Evolutionary conservation across 37 sponge, comb jelly and placozoan genomes (phyloP), one percentile per base, ranked within the genome.

Genomic region (Dysidea cf. avara): DNA sequence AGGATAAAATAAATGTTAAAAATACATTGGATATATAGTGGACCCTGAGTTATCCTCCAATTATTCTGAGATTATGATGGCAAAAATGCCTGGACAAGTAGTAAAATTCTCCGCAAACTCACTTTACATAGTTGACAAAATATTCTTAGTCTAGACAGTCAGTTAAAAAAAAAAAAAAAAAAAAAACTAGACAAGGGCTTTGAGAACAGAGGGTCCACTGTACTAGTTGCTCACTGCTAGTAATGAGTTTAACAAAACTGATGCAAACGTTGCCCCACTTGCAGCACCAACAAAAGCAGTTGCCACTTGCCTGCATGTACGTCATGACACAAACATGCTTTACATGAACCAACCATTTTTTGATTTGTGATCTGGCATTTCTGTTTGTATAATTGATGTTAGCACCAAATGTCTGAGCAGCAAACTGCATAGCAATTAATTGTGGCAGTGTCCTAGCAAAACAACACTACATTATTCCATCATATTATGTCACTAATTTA

Each of bases 351-450:
- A 33, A 87, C 88, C 71, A 64, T 25, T 70, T 46, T 28, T 83
- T 82, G 16, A 85, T 78, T 9, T 56, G 7, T 17, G 83, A 78
- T 20, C 89, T 92, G 24, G 90, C 97, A 80, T 89, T 96, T 61
- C 97, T 79, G 69, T 96, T 96, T 2, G 97, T 92, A 60, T 89
- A 96, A 75, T 96, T 96, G 35, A 92, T 90, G 11, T 89, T 13
- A 17, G 97, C 97, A 82, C 92, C 92, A 62, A 92, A 96, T 0
- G 97, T 83, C 82, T 96, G 97, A 80, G 92, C 92, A 39, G 92
- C 20, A 80, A 82, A 96, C 67, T 96, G 97, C 32, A 72, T 76
- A 21, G 74, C 7, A 0, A 92, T 52, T 0, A 96, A 76, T 31
- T 86, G 74, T 22, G 53, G 18, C 2, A 77, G 66, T 16, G 80